These are phyloP conservation scores for Dendrolimus pini DNA, from an alignment of 2,888 invertebrate species.

Conservation along the genomic window DNA sequence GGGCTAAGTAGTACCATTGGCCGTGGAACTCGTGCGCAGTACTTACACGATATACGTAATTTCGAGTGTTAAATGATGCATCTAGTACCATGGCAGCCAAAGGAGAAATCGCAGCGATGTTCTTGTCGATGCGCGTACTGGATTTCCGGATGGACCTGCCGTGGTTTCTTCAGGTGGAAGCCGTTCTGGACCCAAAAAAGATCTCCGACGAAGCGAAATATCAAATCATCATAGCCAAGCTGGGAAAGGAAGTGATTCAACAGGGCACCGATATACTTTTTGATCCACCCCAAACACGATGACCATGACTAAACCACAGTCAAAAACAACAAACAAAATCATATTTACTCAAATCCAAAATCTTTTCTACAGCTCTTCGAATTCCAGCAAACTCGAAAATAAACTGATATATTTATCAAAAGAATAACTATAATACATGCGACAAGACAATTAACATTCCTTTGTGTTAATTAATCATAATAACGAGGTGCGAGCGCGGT, in stretches of 20 bases:
- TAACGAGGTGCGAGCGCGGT: slow-evolving; percentile 13
- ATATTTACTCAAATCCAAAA: not conserved
- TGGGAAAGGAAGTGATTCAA: not conserved
- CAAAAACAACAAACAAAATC: too few relatives aligned
- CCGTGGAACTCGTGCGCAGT: too few relatives aligned
- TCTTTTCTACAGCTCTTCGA: not conserved
- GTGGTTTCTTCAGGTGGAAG: not conserved
- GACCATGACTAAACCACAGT: too few relatives aligned
- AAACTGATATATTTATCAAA: not conserved
- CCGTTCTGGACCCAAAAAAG: not conserved
- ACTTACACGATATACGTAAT: too few relatives aligned
- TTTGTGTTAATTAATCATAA: slow-evolving; percentile 17
- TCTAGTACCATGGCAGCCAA: too few relatives aligned
- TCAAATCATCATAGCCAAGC: not conserved
- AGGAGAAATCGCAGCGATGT: not conserved
- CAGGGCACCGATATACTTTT: too few relatives aligned
- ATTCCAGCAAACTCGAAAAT: not conserved
- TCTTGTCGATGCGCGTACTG: not conserved
- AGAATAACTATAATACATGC: not conserved
- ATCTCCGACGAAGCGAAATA: not conserved
- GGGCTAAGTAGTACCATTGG: too few relatives aligned
- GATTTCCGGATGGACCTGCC: not conserved
- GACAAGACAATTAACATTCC: slow-evolving; percentile 8
- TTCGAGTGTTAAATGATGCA: too few relatives aligned
- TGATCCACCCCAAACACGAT: too few relatives aligned